phyloP scores from a whole-genome alignment of 2,797 vertebrate genomes.

The Triplophysa bombifrons region DNA sequence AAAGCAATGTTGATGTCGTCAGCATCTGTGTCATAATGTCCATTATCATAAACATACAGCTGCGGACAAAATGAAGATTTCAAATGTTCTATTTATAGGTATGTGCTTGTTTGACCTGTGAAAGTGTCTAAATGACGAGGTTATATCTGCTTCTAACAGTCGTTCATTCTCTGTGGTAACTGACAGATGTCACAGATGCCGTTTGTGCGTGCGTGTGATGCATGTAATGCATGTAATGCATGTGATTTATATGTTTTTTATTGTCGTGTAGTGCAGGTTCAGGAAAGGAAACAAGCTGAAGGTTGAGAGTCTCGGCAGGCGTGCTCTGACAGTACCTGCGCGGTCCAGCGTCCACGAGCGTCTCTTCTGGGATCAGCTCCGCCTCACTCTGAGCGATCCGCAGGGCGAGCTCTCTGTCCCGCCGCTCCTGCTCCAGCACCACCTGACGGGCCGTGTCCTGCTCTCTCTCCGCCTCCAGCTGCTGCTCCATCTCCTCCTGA shows the following conservation, averaged over 20 bases:
- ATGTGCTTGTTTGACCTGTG: background rate
- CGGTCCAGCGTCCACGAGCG: constrained; percentile 74
- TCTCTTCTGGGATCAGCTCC: constrained; percentile 91
- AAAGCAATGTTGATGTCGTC: background rate
- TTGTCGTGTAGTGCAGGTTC: no score
- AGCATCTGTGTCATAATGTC: background rate
- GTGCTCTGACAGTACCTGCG: constrained; percentile 80
- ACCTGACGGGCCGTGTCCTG: constrained; percentile 86
- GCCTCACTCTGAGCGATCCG: constrained; percentile 92
- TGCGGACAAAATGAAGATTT: no score
- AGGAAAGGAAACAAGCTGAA: background rate
- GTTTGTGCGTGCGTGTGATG: no score
- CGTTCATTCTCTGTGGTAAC: background rate
- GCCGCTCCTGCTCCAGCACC: constrained; percentile 89
- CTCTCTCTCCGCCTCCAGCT: constrained; percentile 85
- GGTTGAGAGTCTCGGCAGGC: background rate
- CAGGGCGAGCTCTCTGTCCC: constrained; percentile 92
- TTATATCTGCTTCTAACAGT: no score
- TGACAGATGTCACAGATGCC: background rate
- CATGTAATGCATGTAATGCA: no score
- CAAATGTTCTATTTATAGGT: no score
- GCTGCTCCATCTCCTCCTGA: constrained; percentile 89
- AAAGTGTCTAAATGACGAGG: no score
- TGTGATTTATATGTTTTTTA: no score
- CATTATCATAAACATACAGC: background rate